These are phyloP conservation scores for Spilarctia lutea DNA, from an alignment of 2,888 invertebrate genomes.

Conservation along the genomic window DNA sequence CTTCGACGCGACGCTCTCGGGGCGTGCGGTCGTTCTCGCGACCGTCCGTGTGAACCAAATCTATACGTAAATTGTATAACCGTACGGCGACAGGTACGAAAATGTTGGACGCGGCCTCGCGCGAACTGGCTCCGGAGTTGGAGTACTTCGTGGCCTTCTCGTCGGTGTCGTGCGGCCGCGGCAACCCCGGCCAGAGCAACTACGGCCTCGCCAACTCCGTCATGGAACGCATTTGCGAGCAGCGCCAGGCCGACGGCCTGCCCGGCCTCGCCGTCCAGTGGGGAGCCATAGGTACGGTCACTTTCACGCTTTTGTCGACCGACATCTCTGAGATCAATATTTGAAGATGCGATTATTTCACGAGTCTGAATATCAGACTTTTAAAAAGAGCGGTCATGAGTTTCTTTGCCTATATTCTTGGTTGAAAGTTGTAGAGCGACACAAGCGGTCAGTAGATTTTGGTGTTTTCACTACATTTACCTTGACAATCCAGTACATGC, in stretches of 20 bases:
- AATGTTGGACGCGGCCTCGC: slow-evolving; percentile 92
- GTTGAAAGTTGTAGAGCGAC: too few relatives aligned
- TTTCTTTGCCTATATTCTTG: too few relatives aligned
- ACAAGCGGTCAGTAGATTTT: too few relatives aligned
- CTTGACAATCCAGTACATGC: too few relatives aligned
- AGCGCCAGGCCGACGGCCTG: slow-evolving; percentile 92
- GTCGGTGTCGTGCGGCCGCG: slow-evolving; percentile 98
- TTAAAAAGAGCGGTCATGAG: too few relatives aligned
- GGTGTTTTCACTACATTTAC: too few relatives aligned
- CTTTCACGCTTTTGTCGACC: not conserved
- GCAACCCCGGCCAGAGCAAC: slow-evolving; percentile 98
- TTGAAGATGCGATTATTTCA: not conserved
- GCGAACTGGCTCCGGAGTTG: slow-evolving; percentile 91
- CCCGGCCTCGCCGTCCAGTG: slow-evolving; percentile 98
- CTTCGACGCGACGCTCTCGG: too few relatives aligned
- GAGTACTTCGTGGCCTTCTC: slow-evolving; percentile 99
- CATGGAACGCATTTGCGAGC: slow-evolving; percentile 98
- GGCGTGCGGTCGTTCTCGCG: not conserved
- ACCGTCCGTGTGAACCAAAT: too few relatives aligned
- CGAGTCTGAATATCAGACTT: too few relatives aligned
- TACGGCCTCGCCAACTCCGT: slow-evolving; percentile 99
- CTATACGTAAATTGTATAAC: not conserved
- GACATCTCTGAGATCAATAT: not conserved
- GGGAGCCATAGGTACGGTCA: slow-evolving; percentile 94
- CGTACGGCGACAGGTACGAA: slow-evolving; percentile 88